These are phyloP conservation scores for Xenops minutus DNA, from an alignment of 2,797 vertebrate species.

Conservation along the genomic window DNA sequence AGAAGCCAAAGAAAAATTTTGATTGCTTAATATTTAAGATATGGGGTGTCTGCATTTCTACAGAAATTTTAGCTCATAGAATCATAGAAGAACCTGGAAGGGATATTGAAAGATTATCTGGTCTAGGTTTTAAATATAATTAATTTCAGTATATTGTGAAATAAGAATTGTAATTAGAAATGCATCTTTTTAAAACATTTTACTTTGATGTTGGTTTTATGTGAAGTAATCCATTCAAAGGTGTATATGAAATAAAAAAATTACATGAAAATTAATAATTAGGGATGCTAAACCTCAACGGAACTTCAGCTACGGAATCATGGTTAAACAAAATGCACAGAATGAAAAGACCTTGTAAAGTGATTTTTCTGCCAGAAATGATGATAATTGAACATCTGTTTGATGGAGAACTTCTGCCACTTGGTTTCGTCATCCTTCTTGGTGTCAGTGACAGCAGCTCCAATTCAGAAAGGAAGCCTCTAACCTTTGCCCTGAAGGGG, in stretches of 20 bases:
- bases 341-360: not conserved
- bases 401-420: not conserved
- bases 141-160: not conserved
- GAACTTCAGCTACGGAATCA: not conserved
- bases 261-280: not conserved
- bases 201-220: not conserved
- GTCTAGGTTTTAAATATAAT: not conserved
- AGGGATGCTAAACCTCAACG: not conserved
- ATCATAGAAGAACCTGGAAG: not conserved
- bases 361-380: not conserved
- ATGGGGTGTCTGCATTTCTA: not conserved
- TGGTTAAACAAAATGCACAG: not conserved
- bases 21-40: not conserved
- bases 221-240: not conserved
- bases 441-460: not conserved
- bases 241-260: not conserved
- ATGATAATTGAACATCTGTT: not conserved
- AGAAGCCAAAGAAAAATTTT: not conserved
- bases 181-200: accelerated
- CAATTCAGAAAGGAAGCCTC: not conserved
- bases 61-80: not conserved
- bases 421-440: not conserved
- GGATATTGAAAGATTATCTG: not conserved
- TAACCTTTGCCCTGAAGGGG: not conserved
- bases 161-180: not conserved